Base-by-base conservation (phyloP, 1,140 invertebrate genomes). In the Halyomorpha halys region DNA sequence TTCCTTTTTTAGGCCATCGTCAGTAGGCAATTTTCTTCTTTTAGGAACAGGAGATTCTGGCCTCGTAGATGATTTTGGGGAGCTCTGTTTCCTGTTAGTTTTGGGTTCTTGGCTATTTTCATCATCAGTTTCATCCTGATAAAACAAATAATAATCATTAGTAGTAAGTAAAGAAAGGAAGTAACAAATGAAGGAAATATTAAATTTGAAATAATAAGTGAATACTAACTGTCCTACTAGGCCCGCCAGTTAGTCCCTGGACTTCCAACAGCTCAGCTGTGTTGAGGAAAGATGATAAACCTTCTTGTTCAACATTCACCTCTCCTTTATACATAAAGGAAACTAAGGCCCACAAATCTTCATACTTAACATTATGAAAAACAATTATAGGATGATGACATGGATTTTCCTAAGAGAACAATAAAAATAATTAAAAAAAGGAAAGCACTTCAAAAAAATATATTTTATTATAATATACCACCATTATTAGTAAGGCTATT, bases 311-410 rank as follows among this genome's bases (percentile, higher is more conserved):
- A 3, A 85, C 82, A 67, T 84, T 85, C 14, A 85, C 83, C 76
- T 85, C 82, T 23, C 80, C 81, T 70, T 82, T 77, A 72, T 91
- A 91, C 84, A 91, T 91, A 72, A 91, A 91, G 72, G 89, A 84
- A 21, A 92, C 80, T 61, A 92, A 82, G 19, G 86, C 86, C 70
- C 83, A 82, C 69, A 93, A 78, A 75, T 91, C 87, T 68, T 86
- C 84, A 70, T 82, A 90, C 71, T 86, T 86, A 47, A 91, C 86
- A 75, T 91, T 90, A 71, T 85, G 82, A 71, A 92, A 87, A 75
- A 91, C 89, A 65, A 92, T 86, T 47, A 92, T 86, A 63, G 89
- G 89, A 78, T 91, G 89, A 67, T 87, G 84, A 71, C 87, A 89
- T 30, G 88, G 88, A 75, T 89, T 89, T 75, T 89, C 87, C 78